Evolutionary conservation across 2,888 invertebrate genomes (phyloP).

Genomic region (Oscheius sp.): DNA sequence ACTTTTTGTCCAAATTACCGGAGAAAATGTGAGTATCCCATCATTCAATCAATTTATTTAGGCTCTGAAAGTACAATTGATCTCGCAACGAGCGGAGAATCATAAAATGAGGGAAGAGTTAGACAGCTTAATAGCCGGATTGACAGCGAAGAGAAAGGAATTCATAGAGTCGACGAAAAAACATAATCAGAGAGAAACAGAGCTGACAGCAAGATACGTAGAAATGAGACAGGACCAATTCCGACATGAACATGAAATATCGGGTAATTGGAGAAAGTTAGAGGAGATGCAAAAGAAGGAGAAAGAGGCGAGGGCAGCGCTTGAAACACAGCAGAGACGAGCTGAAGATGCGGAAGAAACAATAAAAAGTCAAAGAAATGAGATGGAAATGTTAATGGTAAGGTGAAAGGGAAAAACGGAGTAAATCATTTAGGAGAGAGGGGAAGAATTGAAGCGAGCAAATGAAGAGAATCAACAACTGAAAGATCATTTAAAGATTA

Average conservation of each 20-base stretch:
- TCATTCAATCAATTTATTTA: not conserved
- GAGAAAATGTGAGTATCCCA: slow-evolving; percentile 30
- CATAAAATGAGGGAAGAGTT: slow-evolving; percentile 6
- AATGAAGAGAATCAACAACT: slow-evolving; percentile 17
- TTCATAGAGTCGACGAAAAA: slow-evolving; percentile 1
- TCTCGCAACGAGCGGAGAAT: not conserved
- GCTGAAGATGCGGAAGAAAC: slow-evolving; percentile 32
- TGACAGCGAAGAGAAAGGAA: slow-evolving; percentile 18
- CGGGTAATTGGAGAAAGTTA: not conserved
- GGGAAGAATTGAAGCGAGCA: not conserved
- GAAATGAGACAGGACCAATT: not conserved
- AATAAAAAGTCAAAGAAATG: slow-evolving; percentile 1
- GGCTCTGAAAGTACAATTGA: not conserved
- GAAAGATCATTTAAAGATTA: slow-evolving; percentile 7
- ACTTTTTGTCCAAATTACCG: slow-evolving; percentile 42
- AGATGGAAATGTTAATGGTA: slow-evolving; percentile 12
- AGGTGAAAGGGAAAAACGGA: not conserved
- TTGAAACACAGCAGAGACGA: slow-evolving; percentile 8
- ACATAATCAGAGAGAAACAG: not conserved
- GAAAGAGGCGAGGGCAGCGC: not conserved
- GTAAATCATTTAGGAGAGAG: not conserved
- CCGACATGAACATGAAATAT: not conserved
- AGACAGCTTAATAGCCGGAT: slow-evolving; percentile 1
- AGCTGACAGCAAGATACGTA: not conserved
- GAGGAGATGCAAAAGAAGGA: not conserved